Evolutionary conservation across 1,140 invertebrate genomes (phyloP).

Genomic region (Drosophila quadrilineata): DNA sequence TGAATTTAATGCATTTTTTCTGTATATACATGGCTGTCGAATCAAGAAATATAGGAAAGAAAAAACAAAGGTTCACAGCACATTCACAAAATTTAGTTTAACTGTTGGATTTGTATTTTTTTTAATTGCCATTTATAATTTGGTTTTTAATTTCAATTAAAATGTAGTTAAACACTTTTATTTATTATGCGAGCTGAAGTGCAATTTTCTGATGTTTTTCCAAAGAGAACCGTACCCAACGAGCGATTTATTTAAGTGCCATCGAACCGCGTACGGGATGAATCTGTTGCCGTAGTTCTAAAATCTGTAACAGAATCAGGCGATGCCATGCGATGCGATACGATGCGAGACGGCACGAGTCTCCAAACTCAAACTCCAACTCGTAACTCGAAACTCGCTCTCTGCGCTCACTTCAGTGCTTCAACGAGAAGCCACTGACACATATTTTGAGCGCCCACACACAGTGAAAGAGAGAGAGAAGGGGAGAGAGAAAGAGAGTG

Average conservation of each 20-base stretch:
- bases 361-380: neutral
- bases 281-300: neutral
- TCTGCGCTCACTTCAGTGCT: conserved; percentile 11
- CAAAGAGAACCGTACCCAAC: conserved; percentile 62
- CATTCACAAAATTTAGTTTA: conserved; percentile 41
- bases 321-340: too few relatives aligned
- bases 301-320: neutral
- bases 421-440: conserved; percentile 61
- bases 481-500: conserved; percentile 10
- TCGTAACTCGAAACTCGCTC: conserved; percentile 2
- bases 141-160: conserved; percentile 22
- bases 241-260: conserved; percentile 56
- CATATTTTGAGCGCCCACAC: conserved; percentile 57
- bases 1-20: conserved; percentile 57
- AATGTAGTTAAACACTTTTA: conserved; percentile 60
- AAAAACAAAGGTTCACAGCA: conserved; percentile 31
- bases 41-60: neutral
- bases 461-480: conserved; percentile 15
- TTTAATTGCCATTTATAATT: too few relatives aligned
- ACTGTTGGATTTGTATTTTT: conserved; percentile 41
- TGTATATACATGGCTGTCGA: conserved; percentile 65
- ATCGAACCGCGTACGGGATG: conserved; percentile 9
- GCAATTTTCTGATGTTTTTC: conserved; percentile 4
- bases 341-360: too few relatives aligned
- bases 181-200: conserved; percentile 21